These are phyloP conservation scores for Cyclopterus lumpus DNA, from an alignment of 2,797 vertebrate species.

Conservation along the genomic window DNA sequence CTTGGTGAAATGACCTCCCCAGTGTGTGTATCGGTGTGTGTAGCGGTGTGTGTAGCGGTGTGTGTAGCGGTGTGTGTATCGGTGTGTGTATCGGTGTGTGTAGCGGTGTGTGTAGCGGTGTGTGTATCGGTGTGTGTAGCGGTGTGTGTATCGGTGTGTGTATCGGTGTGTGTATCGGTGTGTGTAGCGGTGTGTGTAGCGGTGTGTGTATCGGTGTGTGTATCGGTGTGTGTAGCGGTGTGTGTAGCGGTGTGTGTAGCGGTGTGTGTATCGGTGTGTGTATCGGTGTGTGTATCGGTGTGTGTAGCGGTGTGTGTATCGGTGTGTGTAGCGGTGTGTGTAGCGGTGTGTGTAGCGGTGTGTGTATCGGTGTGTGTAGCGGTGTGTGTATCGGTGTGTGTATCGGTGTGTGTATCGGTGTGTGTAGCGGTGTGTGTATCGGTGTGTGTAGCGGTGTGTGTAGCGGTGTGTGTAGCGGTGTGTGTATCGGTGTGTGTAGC, in stretches of 20 bases:
- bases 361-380: no score
- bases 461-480: no score
- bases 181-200: neutral
- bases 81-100: neutral
- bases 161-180: neutral
- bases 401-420: neutral
- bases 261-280: neutral
- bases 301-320: neutral
- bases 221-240: neutral
- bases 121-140: no score
- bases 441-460: neutral
- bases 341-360: no score
- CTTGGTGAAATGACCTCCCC: neutral
- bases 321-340: neutral
- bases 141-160: neutral
- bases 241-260: neutral
- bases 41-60: neutral
- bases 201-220: no score
- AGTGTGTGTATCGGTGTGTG: neutral
- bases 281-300: neutral
- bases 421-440: neutral
- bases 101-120: no score
- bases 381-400: neutral
- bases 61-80: neutral
- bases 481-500: no score